phyloP scores from a whole-genome alignment of 2,797 vertebrate species.

The Gouania willdenowi region DNA sequence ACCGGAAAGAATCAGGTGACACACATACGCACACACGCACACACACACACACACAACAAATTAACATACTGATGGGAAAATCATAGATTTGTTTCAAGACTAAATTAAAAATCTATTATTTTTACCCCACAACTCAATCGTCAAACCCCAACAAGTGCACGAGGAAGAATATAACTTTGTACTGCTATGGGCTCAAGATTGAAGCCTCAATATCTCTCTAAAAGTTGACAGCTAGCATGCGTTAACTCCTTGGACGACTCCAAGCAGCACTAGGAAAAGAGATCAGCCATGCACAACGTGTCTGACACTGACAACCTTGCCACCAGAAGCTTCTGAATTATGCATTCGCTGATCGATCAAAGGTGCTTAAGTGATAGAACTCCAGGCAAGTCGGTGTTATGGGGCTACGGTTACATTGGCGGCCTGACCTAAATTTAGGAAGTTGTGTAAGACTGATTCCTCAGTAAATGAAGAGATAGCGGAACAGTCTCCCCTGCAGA shows the following conservation, averaged over 20 bases:
- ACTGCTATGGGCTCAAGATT: constrained; percentile 29
- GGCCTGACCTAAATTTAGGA: constrained; percentile 70
- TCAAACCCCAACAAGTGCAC: not conserved
- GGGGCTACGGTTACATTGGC: constrained; percentile 53
- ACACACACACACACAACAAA: too few relatives aligned
- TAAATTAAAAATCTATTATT: too few relatives aligned
- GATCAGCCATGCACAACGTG: constrained; percentile 62
- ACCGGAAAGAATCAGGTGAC: constrained; percentile 25
- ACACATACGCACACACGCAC: too few relatives aligned
- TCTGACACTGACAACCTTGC: constrained; percentile 71
- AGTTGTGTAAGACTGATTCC: constrained; percentile 43
- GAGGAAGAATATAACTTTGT: constrained; percentile 42
- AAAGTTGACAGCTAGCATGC: constrained; percentile 34
- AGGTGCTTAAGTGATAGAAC: constrained; percentile 73
- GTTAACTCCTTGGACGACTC: constrained; percentile 56
- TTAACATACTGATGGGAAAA: too few relatives aligned
- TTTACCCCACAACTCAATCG: too few relatives aligned
- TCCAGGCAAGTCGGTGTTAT: constrained; percentile 47
- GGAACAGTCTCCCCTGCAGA: constrained; percentile 40
- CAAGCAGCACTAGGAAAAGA: constrained; percentile 20
- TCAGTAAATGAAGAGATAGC: constrained; percentile 51
- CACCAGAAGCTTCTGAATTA: constrained; percentile 74
- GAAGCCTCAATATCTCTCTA: constrained; percentile 25
- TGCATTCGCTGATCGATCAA: constrained; percentile 70
- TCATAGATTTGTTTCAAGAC: too few relatives aligned